Evolutionary conservation across 2,113 vertebrate species (phyloP).

Genomic region (Dolichotis patagonum): DNA sequence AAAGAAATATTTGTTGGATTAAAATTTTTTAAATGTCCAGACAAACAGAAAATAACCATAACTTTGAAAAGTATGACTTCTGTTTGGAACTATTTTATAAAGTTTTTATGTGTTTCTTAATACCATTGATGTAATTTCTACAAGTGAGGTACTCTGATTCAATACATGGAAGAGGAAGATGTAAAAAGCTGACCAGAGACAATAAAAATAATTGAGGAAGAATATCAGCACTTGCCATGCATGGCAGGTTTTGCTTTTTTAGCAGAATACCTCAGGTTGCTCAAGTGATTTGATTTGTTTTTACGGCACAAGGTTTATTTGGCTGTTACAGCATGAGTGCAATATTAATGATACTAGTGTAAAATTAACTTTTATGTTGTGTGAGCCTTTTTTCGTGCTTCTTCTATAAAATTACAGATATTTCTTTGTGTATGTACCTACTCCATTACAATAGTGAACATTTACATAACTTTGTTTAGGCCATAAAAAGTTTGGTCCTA

Average conservation of each 20-base stretch:
- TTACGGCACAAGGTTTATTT: conserved; percentile 72
- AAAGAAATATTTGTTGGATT: conserved; percentile 41
- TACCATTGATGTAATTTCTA: conserved; percentile 11
- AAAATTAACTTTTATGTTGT: conserved; percentile 79
- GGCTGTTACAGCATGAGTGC: conserved; percentile 63
- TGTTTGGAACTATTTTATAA: conserved; percentile 49
- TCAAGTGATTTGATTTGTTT: conserved; percentile 65
- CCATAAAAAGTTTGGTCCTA: conserved; percentile 16
- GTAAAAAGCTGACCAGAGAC: conserved; percentile 60
- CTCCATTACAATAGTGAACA: not conserved
- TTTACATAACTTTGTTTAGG: conserved; percentile 34
- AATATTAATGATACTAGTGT: conserved; percentile 76
- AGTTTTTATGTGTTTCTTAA: conserved; percentile 25
- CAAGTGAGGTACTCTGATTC: conserved; percentile 63
- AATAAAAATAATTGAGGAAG: conserved; percentile 68
- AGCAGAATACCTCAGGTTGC: conserved; percentile 48
- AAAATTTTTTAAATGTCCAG: conserved; percentile 37
- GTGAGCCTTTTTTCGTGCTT: conserved; percentile 63
- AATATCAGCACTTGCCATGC: conserved; percentile 53
- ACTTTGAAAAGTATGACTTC: conserved; percentile 47
- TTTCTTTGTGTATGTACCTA: not conserved
- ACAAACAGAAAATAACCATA: conserved; percentile 73
- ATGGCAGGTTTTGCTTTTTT: conserved; percentile 76
- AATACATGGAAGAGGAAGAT: conserved; percentile 64
- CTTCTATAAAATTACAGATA: conserved; percentile 42